Conservation (phyloP, 2,797 vertebrate genomes). For the Setipinna tenuifilis region DNA sequence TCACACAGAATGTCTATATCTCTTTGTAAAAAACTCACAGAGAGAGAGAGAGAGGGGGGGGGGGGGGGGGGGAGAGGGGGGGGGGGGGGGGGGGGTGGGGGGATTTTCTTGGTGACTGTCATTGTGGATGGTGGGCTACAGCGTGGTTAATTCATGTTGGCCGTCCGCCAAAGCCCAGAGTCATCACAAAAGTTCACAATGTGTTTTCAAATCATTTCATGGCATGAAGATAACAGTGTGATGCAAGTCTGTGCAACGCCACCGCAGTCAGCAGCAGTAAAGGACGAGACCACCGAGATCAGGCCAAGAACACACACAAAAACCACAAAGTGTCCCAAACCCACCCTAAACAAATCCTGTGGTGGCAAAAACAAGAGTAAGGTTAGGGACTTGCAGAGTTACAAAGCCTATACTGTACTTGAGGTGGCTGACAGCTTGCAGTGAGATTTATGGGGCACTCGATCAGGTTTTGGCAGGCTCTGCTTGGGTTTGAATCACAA, state of each 20-base stretch:
- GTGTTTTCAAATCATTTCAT: not conserved
- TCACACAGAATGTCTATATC: too few species aligned
- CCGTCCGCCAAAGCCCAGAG: not conserved
- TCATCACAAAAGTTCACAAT: conserved; percentile 16
- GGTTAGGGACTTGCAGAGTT: not conserved
- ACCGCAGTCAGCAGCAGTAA: not conserved
- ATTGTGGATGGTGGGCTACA: not conserved
- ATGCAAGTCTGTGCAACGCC: not conserved
- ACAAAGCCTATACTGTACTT: not conserved
- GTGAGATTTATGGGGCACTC: not conserved
- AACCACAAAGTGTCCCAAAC: not conserved
- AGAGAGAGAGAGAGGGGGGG: not conserved
- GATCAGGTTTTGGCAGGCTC: not conserved
- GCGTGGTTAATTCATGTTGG: not conserved
- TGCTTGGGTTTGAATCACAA: conserved; percentile 22
- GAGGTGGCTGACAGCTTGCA: not conserved
- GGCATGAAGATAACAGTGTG: not conserved
- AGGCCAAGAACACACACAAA: not conserved
- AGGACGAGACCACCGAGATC: not conserved
- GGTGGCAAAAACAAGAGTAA: not conserved
- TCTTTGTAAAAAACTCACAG: not conserved
- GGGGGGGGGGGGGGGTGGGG: too few species aligned
- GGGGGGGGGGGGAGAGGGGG: not conserved
- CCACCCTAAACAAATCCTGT: not conserved
- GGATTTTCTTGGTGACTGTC: too few species aligned